Percentiles rank a stretch among this genome's conserved stretches.
Conservation (phyloP, 2,113 vertebrate genomes). For the Vulpes ferrilata region DNA sequence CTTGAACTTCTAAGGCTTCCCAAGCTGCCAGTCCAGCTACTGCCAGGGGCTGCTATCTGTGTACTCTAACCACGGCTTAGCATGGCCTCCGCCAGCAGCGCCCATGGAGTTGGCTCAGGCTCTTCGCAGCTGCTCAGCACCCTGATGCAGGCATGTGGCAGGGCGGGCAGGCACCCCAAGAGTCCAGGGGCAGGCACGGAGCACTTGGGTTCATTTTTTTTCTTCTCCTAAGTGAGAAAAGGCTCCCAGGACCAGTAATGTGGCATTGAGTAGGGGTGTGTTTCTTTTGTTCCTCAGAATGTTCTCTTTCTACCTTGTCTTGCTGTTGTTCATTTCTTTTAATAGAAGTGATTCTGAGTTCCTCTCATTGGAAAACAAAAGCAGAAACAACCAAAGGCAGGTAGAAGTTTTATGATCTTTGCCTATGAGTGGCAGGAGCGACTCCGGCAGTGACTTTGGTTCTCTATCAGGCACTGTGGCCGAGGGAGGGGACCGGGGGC, state of each 20-base stretch:
- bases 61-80: rapidly evolving
- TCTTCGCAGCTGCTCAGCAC: background rate
- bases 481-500: no score
- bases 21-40: background rate
- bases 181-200: background rate
- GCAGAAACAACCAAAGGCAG: background rate
- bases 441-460: background rate
- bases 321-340: background rate
- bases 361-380: background rate
- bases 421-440: background rate
- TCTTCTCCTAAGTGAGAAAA: background rate
- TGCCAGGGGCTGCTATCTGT: rapidly evolving
- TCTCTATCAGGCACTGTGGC: background rate
- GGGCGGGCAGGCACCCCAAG: background rate
- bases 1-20: constrained; percentile 34
- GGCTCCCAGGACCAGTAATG: background rate
- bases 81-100: background rate
- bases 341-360: background rate
- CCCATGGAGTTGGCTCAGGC: background rate
- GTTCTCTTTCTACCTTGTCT: background rate
- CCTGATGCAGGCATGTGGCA: background rate
- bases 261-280: background rate
- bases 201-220: background rate
- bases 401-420: background rate
- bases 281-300: background rate